Conservation (phyloP, 2,888 invertebrate genomes). For the Drosophila demipolita region DNA sequence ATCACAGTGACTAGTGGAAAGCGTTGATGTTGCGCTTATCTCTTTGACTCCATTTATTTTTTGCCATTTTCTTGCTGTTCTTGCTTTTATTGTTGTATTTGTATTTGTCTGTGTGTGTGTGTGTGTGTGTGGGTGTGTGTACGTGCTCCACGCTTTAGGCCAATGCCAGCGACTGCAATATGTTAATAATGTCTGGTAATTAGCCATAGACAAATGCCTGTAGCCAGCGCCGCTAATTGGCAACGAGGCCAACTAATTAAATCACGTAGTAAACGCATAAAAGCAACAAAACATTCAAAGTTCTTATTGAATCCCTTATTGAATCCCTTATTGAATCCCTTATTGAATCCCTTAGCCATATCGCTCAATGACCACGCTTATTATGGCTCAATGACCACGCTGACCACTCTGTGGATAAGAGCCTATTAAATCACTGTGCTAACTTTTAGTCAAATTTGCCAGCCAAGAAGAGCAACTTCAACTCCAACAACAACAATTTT, state of each 20-base stretch:
- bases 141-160: constrained; percentile 20
- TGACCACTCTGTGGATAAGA: constrained; percentile 10
- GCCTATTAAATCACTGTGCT: constrained; percentile 50
- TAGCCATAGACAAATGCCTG: constrained; percentile 62
- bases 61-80: background rate
- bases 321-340: background rate
- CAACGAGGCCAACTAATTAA: constrained; percentile 67
- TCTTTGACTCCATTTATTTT: constrained; percentile 1
- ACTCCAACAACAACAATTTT: constrained; percentile 13
- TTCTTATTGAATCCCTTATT: constrained; percentile 13
- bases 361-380: no score
- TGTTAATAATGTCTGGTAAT: constrained; percentile 67
- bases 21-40: constrained; percentile 47
- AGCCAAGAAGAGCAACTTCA: constrained; percentile 46
- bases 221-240: constrained; percentile 52
- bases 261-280: constrained; percentile 77
- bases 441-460: constrained; percentile 74
- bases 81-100: constrained; percentile 1
- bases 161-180: constrained; percentile 49
- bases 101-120: no score
- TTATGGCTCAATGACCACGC: background rate
- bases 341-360: constrained; percentile 6
- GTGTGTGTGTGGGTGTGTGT: background rate
- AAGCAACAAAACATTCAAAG: constrained; percentile 49
- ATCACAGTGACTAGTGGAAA: constrained; percentile 41